Evolutionary conservation across 2,888 invertebrate species (phyloP), one percentile per base, ranked within the genome.

Genomic region (Brenthis daphne): DNA sequence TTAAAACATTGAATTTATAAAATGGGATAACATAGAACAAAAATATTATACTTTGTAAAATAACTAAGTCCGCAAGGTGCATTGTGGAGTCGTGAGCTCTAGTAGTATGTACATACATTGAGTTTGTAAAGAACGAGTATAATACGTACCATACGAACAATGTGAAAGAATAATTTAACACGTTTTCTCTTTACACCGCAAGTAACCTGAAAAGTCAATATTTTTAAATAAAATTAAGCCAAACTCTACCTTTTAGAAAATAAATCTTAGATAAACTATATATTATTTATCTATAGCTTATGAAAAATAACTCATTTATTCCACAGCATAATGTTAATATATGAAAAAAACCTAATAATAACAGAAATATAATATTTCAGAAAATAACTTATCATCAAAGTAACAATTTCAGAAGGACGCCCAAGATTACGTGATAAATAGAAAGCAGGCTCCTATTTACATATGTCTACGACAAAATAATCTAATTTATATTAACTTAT

Each of bases 81-180:
- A 58, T 33, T 57, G 56, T 47, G 37, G 33, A 61, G 2, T 24
- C 50, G 47, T 58, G 16, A 50, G 60, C 16, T 33, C 12, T 12
- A 29, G 29, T 29, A 50, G 50, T 60, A 60, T 60, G 60, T 50
- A 60, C 61, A 50, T 50, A 29, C 56, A 55, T 56, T 57, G 61
- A 48, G 48, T 67, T 57, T 67, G 61, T 37, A 57, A 61, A 56
- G 61, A 67, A 55, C 37, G 24, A 63, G 67, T 61, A 67, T 63
- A 56, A 67, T 57, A 63, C 55, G 48, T 43, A 43, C 37, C 37
- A 54, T 51, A 61, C 51, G 50, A 67, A 67, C 60, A 57, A 63
- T 63, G 61, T 12, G 43, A 48, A 37, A 56, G 61, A 67, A 50
- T 61, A 53, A 51, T 51, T 67, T 63, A 60, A 66, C 43, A 66